These are phyloP conservation scores for Drosophila pandora DNA, from an alignment of 1,140 invertebrate species.

Conservation along the genomic window DNA sequence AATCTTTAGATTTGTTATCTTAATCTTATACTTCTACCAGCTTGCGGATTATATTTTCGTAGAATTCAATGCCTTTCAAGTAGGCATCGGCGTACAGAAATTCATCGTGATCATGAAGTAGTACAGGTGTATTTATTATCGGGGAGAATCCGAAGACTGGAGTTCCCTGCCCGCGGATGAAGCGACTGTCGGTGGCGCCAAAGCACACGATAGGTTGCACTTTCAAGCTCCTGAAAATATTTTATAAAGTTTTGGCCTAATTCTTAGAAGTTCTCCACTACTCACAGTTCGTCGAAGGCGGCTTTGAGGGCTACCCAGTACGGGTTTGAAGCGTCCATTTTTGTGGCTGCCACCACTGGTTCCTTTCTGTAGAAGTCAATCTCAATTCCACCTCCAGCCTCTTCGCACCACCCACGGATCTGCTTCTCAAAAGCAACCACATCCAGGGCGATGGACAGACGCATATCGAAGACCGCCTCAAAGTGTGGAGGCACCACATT, in stretches of 20 bases:
- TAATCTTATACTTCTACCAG: slow-evolving; percentile 84
- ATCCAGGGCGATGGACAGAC: slow-evolving; percentile 89
- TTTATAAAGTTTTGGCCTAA: not conserved
- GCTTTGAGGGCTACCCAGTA: slow-evolving; percentile 91
- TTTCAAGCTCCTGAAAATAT: slow-evolving; percentile 84
- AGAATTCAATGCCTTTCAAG: slow-evolving; percentile 89
- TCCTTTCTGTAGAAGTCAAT: slow-evolving; percentile 90
- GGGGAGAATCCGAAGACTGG: slow-evolving; percentile 91
- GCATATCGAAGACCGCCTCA: slow-evolving; percentile 89
- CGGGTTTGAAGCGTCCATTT: slow-evolving; percentile 88
- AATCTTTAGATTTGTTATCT: not conserved
- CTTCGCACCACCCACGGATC: slow-evolving; percentile 89
- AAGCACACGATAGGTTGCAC: slow-evolving; percentile 89
- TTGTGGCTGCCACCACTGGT: slow-evolving; percentile 87
- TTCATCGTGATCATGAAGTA: slow-evolving; percentile 92
- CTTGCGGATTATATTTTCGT: slow-evolving; percentile 86
- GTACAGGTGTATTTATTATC: slow-evolving; percentile 89
- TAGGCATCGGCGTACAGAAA: slow-evolving; percentile 88
- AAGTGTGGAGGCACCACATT: slow-evolving; percentile 95
- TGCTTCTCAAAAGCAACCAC: slow-evolving; percentile 89
- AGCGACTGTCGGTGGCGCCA: slow-evolving; percentile 91
- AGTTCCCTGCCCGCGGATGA: slow-evolving; percentile 89
- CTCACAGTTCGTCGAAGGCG: slow-evolving; percentile 85
- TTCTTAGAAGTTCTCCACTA: slow-evolving; percentile 41
- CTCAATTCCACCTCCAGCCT: slow-evolving; percentile 91